A percentile compares a stretch with the other conserved stretches of the same genome.
Conservation (phyloP, 2,797 vertebrate genomes). For the Odontamblyopus lacepedii region DNA sequence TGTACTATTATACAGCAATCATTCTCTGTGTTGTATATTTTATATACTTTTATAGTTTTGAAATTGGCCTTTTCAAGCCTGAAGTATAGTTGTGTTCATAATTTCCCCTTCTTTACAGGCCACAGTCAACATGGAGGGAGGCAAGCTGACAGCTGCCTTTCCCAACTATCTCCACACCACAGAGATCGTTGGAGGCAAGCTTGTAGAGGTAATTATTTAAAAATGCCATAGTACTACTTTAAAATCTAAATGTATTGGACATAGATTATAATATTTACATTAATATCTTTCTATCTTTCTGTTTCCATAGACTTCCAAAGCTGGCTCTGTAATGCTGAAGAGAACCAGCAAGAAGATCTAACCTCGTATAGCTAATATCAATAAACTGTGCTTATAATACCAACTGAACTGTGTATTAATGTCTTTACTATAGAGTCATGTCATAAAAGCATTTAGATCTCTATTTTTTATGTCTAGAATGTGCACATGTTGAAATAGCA, state of each 20-base stretch:
- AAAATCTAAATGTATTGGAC: neutral
- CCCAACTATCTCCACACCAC: constrained; percentile 87
- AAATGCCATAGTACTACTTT: neutral
- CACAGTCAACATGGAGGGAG: constrained; percentile 82
- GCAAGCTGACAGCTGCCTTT: constrained; percentile 82
- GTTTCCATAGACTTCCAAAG: constrained; percentile 68
- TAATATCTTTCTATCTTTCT: constrained; percentile 6
- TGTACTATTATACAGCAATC: neutral
- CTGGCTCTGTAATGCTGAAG: constrained; percentile 66
- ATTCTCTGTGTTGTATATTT: too few relatives aligned
- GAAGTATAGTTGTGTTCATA: neutral
- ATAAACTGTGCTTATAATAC: constrained; percentile 47
- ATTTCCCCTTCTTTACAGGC: constrained; percentile 71
- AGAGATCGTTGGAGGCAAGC: constrained; percentile 86
- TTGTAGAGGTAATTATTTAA: constrained; percentile 82
- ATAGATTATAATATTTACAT: neutral
- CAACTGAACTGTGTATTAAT: constrained; percentile 20
- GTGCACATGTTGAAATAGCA: neutral
- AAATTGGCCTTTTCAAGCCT: neutral
- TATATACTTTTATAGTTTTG: too few relatives aligned
- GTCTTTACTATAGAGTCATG: neutral
- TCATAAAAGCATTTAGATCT: neutral
- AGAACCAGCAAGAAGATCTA: constrained; percentile 81
- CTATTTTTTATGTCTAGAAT: too few relatives aligned
- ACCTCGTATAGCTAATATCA: constrained; percentile 35